Percentiles rank a stretch among this genome's conserved stretches.
Conservation (phyloP, 2,797 vertebrate genomes). For the Melanotaenia parkinsoni region DNA sequence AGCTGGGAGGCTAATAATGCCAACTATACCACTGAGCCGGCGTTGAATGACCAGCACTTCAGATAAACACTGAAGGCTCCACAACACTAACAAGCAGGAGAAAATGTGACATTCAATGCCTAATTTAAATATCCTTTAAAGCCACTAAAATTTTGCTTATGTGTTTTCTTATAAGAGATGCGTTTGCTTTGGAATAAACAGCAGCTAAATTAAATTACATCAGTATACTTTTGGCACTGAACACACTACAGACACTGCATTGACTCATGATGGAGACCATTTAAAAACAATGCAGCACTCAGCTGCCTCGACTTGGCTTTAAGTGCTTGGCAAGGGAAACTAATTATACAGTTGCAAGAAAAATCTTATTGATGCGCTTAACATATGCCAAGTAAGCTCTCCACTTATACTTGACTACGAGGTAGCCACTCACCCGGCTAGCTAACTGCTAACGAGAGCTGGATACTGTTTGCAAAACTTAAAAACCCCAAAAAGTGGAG, state of each 20-base stretch:
- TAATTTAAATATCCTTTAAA: neutral
- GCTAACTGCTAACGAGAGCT: slow-evolving; percentile 59
- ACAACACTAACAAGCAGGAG: slow-evolving; percentile 1
- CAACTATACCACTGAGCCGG: slow-evolving; percentile 27
- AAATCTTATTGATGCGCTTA: neutral
- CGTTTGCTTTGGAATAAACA: neutral
- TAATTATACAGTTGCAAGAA: neutral
- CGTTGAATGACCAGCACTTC: slow-evolving; percentile 6
- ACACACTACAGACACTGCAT: neutral
- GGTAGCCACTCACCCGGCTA: slow-evolving; percentile 43
- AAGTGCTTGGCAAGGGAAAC: neutral
- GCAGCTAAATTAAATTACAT: neutral
- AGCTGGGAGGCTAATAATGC: slow-evolving; percentile 14
- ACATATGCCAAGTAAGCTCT: slow-evolving; percentile 3
- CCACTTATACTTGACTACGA: slow-evolving; percentile 48
- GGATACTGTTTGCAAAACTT: slow-evolving; percentile 34
- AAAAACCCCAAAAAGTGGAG: slow-evolving; percentile 22
- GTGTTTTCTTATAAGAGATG: neutral
- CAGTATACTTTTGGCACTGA: neutral
- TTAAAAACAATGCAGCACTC: neutral
- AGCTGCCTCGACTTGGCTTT: neutral
- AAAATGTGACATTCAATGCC: neutral
- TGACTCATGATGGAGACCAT: slow-evolving; percentile 19
- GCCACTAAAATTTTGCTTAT: neutral
- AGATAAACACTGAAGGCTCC: slow-evolving; percentile 24